These are phyloP conservation scores for Pterocles orientalis DNA, from an alignment of 2,113 vertebrate species.

Conservation along the genomic window DNA sequence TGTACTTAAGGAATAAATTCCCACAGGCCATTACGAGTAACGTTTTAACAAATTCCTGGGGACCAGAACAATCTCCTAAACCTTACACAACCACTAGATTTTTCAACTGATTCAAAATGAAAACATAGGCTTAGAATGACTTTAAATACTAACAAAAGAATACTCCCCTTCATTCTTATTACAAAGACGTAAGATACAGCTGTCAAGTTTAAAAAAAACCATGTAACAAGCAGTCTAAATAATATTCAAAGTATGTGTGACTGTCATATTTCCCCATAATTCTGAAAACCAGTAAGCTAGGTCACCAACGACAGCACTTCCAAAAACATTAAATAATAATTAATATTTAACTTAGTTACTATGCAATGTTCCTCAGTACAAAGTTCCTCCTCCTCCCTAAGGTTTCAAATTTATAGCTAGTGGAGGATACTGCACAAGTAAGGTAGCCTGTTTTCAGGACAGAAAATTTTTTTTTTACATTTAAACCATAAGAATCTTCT, in stretches of 20 bases:
- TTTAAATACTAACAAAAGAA: background rate
- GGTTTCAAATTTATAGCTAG: background rate
- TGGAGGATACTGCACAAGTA: background rate
- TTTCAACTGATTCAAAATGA: background rate
- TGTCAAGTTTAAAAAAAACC: background rate
- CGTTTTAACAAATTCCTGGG: background rate
- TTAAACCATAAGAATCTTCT: background rate
- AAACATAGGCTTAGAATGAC: background rate
- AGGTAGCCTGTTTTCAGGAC: background rate
- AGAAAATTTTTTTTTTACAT: background rate
- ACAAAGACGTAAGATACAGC: background rate
- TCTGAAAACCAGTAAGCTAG: background rate
- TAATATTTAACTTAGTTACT: conserved; percentile 30
- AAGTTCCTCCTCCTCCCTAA: background rate
- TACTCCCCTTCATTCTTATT: background rate
- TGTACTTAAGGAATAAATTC: background rate
- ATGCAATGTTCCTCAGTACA: background rate
- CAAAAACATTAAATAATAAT: background rate
- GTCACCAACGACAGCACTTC: background rate
- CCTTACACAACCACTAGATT: background rate
- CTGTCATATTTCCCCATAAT: background rate
- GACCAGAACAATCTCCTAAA: background rate
- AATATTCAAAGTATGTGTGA: background rate
- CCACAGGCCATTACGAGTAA: background rate
- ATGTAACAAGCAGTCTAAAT: background rate